Conservation (phyloP, 2,797 vertebrate species). For the Distichodus sexfasciatus region DNA sequence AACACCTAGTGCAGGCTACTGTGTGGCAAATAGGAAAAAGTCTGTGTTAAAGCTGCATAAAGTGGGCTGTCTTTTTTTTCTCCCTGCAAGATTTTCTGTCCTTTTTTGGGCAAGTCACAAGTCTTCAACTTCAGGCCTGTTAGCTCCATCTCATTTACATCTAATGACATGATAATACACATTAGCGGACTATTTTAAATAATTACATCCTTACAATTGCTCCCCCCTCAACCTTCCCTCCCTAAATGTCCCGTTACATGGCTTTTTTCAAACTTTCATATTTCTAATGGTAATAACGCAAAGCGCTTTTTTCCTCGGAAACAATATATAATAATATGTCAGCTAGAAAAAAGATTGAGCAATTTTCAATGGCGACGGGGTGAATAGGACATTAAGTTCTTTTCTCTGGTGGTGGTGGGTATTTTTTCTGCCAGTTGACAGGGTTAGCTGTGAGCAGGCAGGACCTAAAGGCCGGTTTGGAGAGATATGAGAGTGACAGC, state of each 20-base stretch:
- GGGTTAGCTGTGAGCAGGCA: constrained; percentile 81
- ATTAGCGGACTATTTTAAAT: constrained; percentile 94
- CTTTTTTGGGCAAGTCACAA: constrained; percentile 64
- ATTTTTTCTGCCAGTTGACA: constrained; percentile 90
- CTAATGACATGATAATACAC: constrained; percentile 90
- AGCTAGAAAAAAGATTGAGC: constrained; percentile 86
- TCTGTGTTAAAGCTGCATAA: not conserved
- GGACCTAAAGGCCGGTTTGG: constrained; percentile 83
- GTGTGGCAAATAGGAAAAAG: not conserved
- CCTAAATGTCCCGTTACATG: constrained; percentile 75
- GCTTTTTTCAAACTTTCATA: constrained; percentile 84
- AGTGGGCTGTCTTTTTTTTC: constrained; percentile 19
- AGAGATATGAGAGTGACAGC: constrained; percentile 85
- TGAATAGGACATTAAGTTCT: constrained; percentile 97
- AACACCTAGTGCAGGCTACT: not conserved
- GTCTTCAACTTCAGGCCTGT: constrained; percentile 69
- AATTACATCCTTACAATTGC: constrained; percentile 91
- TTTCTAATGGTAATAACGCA: constrained; percentile 90
- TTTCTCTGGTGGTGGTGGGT: constrained; percentile 88
- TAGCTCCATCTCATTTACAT: constrained; percentile 82
- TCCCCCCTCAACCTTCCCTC: constrained; percentile 64
- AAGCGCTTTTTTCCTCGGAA: constrained; percentile 85
- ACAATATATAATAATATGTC: constrained; percentile 99
- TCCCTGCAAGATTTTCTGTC: constrained; percentile 27
- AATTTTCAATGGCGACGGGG: constrained; percentile 90